Percentiles rank a stretch among this genome's conserved stretches.
Conservation (phyloP, 2,113 vertebrate genomes). For the Piprites chloris region DNA sequence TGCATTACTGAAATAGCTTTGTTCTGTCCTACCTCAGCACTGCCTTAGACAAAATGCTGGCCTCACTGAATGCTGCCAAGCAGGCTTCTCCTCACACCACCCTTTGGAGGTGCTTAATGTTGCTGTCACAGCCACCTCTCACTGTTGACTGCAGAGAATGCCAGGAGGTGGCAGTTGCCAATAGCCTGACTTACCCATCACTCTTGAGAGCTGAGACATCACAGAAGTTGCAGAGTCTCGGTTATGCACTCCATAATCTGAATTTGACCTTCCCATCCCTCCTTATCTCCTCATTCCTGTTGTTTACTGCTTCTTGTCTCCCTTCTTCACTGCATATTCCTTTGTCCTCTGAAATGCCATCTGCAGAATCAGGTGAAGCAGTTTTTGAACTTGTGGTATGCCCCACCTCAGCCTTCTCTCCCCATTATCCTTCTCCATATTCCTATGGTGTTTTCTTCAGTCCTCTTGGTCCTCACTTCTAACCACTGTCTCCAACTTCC, state of each 20-base stretch:
- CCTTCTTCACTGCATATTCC: not conserved
- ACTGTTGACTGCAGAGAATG: not conserved
- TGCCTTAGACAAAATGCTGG: not conserved
- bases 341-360: not conserved
- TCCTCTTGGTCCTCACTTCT: not conserved
- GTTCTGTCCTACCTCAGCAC: not conserved
- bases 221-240: not conserved
- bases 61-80: rapidly evolving
- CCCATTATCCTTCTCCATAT: not conserved
- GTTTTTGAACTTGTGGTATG: not conserved
- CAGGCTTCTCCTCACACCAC: not conserved
- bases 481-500: not conserved
- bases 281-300: not conserved
- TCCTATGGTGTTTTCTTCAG: not conserved
- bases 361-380: not conserved
- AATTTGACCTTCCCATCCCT: not conserved
- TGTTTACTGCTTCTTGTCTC: not conserved
- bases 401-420: not conserved
- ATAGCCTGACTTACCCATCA: not conserved
- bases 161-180: not conserved
- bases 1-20: not conserved
- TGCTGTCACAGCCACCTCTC: not conserved
- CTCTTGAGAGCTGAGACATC: not conserved
- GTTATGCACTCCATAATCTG: not conserved
- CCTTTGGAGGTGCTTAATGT: not conserved